These are phyloP conservation scores for Chinchilla lanigera DNA, from an alignment of 2,113 vertebrate genomes.

Conservation along the genomic window DNA sequence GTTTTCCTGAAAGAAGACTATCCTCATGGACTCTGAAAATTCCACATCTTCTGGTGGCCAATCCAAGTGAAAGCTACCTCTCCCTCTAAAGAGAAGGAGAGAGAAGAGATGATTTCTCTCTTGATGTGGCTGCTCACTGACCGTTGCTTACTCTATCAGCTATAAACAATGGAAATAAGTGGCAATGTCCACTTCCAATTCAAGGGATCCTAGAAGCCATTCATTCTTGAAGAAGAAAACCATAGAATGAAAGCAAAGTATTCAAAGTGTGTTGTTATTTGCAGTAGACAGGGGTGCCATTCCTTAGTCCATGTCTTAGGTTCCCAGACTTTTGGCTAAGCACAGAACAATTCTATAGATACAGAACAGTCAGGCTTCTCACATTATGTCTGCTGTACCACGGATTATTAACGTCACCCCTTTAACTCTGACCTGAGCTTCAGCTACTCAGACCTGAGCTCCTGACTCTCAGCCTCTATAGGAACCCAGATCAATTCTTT, in stretches of 20 bases:
- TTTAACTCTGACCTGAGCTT: neutral
- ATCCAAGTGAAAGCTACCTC: neutral
- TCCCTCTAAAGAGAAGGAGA: neutral
- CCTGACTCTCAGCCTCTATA: neutral
- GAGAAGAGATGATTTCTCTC: neutral
- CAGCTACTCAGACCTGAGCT: neutral
- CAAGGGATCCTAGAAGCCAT: neutral
- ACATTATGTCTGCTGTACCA: neutral
- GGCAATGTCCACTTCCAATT: neutral
- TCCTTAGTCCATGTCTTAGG: neutral
- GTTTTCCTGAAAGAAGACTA: neutral
- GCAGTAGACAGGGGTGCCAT: neutral
- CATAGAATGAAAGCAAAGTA: neutral
- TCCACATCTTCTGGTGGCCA: neutral
- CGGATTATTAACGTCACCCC: neutral
- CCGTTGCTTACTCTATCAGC: no score
- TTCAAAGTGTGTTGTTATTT: neutral
- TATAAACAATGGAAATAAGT: neutral
- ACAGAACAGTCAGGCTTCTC: neutral
- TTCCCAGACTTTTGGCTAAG: neutral
- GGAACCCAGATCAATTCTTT: neutral
- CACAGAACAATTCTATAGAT: neutral
- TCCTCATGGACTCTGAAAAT: neutral
- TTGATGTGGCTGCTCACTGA: neutral
- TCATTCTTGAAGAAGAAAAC: neutral